Conservation (phyloP, 2,888 invertebrate genomes). For the Torymus tubicola region DNA sequence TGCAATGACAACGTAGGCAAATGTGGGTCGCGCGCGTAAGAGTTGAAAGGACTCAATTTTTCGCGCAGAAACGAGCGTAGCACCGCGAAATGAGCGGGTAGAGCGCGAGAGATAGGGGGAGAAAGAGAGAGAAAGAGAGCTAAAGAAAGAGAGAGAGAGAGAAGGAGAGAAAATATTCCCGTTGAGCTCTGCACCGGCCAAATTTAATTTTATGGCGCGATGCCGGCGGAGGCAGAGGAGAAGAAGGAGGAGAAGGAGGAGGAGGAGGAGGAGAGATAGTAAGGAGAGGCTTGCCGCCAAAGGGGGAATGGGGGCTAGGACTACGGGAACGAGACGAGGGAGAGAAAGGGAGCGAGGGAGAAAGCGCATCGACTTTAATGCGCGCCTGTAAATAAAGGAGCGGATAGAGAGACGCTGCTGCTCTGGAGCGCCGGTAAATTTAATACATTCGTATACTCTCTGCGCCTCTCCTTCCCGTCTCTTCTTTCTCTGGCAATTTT, state of each 20-base stretch:
- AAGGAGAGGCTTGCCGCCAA: constrained; percentile 35
- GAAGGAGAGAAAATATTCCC: constrained; percentile 20
- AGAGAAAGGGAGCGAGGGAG: neutral
- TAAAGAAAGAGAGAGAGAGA: constrained; percentile 9
- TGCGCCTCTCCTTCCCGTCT: neutral
- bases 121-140: neutral
- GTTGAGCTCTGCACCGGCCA: constrained; percentile 12
- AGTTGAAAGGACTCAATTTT: constrained; percentile 33
- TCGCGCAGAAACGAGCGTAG: neutral
- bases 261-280: constrained; percentile 1
- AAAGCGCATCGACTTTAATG: constrained; percentile 11
- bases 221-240: neutral
- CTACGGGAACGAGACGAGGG: neutral
- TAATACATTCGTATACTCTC: constrained; percentile 35
- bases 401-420: constrained; percentile 20
- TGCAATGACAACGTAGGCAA: constrained; percentile 39
- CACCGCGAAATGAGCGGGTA: too few species aligned
- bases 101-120: too few species aligned
- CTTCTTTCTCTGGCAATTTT: constrained; percentile 37
- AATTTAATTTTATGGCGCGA: constrained; percentile 49
- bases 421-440: constrained; percentile 22
- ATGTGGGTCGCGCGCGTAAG: constrained; percentile 12
- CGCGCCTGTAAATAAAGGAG: constrained; percentile 41
- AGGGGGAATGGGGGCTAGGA: neutral
- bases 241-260: neutral